Percentiles rank a stretch among this genome's conserved stretches.
phyloP scores from a whole-genome alignment of 2,888 invertebrate species.

The Elegia similella region DNA sequence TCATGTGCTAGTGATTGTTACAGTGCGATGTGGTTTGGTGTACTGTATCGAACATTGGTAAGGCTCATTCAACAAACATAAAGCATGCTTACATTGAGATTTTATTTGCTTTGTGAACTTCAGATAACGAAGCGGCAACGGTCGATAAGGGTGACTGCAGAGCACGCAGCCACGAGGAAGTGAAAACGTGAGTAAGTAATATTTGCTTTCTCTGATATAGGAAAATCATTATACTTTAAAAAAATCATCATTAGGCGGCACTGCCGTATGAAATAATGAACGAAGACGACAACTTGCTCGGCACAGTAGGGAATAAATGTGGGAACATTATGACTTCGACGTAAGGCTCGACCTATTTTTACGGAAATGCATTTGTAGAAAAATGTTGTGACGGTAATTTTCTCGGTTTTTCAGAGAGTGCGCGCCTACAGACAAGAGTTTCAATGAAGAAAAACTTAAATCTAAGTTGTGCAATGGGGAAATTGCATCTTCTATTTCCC shows the following conservation, averaged over 20 bases:
- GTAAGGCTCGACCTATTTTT: not conserved
- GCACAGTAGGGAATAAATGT: conserved; percentile 27
- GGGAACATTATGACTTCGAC: conserved; percentile 14
- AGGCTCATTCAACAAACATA: not conserved
- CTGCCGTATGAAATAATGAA: conserved; percentile 42
- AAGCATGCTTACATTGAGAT: conserved; percentile 17
- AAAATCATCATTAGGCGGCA: conserved; percentile 23
- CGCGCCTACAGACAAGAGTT: conserved; percentile 29
- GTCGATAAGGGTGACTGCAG: conserved; percentile 24
- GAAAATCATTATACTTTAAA: conserved; percentile 10
- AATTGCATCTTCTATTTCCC: conserved; percentile 29
- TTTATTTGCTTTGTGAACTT: conserved; percentile 18
- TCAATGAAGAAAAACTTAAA: conserved; percentile 25
- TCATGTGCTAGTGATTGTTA: not conserved
- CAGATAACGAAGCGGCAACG: conserved; percentile 28
- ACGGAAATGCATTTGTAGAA: not conserved
- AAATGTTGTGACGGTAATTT: not conserved
- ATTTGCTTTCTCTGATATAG: conserved; percentile 19
- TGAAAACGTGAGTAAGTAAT: conserved; percentile 33
- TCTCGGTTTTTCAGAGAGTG: conserved; percentile 8
- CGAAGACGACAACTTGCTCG: conserved; percentile 58
- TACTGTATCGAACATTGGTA: not conserved
- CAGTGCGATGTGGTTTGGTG: not conserved
- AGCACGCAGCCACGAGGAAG: conserved; percentile 23
- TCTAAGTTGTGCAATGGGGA: conserved; percentile 28